Percentiles rank a stretch among this genome's conserved stretches.
Evolutionary conservation across 2,113 vertebrate species (phyloP).

Genomic region (Lamprologus callipterus): DNA sequence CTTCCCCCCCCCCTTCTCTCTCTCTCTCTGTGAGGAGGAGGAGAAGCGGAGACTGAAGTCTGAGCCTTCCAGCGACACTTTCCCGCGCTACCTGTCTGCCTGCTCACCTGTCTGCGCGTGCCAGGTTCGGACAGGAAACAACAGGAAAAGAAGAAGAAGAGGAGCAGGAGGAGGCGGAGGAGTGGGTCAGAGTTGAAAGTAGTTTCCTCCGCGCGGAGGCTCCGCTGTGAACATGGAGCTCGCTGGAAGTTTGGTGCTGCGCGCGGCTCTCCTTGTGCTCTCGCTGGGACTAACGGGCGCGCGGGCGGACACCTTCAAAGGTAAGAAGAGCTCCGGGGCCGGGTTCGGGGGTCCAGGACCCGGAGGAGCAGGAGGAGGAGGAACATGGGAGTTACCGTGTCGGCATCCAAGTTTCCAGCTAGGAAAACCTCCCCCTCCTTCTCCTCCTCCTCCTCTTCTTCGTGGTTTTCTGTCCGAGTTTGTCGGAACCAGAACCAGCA

Average conservation of each 20-base stretch:
- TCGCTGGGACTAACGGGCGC: background rate
- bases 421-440: conserved; percentile 31
- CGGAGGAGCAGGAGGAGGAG: background rate
- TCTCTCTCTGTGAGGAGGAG: background rate
- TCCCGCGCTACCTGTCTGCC: background rate
- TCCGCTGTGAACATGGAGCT: conserved; percentile 34
- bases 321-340: background rate
- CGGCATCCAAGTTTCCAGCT: conserved; percentile 53
- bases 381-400: conserved; percentile 11
- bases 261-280: background rate
- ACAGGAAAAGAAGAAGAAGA: background rate
- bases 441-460: background rate
- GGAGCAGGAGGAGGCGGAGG: background rate
- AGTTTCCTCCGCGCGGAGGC: background rate
- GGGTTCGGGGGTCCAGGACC: background rate
- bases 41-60: background rate
- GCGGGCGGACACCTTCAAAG: conserved; percentile 38
- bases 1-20: background rate
- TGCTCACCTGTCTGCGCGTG: background rate
- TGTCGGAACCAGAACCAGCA: background rate
- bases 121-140: background rate
- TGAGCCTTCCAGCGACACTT: background rate
- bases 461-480: background rate
- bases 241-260: conserved; percentile 31
- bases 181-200: background rate